Conservation (phyloP, 2,888 invertebrate species). For the Portevinia maculata region DNA sequence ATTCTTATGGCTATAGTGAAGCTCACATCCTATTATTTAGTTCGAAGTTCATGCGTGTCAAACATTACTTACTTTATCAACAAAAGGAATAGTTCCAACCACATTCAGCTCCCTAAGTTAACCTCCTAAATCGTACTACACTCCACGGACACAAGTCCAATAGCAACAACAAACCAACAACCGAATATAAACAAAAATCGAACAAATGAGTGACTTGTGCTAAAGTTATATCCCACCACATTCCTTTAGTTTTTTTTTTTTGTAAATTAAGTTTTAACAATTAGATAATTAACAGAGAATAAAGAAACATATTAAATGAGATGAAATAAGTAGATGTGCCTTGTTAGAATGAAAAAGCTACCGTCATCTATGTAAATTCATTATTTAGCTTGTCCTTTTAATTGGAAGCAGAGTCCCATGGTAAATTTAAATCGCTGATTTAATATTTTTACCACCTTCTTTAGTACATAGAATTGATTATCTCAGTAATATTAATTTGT, state of each 20-base stretch:
- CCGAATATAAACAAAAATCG: conserved; percentile 31
- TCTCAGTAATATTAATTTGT: neutral
- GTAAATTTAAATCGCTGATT: conserved; percentile 1
- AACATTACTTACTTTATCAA: too few relatives aligned
- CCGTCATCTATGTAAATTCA: conserved; percentile 50
- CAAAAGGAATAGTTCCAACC: too few relatives aligned
- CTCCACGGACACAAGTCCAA: neutral
- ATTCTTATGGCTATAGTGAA: too few relatives aligned
- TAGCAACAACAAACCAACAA: conserved; percentile 26
- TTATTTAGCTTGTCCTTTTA: conserved; percentile 27
- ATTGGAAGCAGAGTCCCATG: neutral
- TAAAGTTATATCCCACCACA: conserved; percentile 42
- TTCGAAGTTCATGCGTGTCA: too few relatives aligned
- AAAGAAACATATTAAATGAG: conserved; percentile 24
- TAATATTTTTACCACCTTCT: neutral
- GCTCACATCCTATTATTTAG: too few relatives aligned
- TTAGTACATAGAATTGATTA: conserved; percentile 27
- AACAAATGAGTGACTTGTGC: conserved; percentile 32
- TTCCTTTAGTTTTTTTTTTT: conserved; percentile 20
- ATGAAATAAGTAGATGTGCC: conserved; percentile 70
- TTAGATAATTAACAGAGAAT: conserved; percentile 25
- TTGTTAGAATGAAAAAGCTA: conserved; percentile 68
- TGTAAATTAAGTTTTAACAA: conserved; percentile 10
- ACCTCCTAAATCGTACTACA: too few relatives aligned
- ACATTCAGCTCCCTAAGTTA: too few relatives aligned